These are phyloP conservation scores for Synanthedon tipuliformis DNA, from an alignment of 2,888 invertebrate genomes.

Conservation along the genomic window DNA sequence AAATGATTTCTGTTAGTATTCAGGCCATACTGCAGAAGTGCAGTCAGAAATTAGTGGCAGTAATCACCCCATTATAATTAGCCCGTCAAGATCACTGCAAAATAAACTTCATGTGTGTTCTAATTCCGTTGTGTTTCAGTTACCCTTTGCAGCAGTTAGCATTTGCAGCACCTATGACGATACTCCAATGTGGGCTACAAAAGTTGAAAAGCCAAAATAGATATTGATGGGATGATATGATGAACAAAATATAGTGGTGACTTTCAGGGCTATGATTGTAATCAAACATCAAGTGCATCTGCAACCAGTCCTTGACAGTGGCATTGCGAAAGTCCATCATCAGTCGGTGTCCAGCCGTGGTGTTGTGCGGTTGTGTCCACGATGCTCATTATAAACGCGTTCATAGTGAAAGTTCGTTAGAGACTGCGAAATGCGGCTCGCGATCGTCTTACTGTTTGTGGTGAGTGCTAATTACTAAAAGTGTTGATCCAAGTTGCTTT, in stretches of 20 bases:
- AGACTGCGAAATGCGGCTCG: conserved; percentile 56
- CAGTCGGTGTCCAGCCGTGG: conserved; percentile 49
- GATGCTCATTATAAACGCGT: conserved; percentile 39
- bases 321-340: conserved; percentile 23
- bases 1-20: background rate
- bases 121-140: too few relatives aligned
- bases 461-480: conserved; percentile 62
- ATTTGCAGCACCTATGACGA: too few relatives aligned
- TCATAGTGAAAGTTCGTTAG: conserved; percentile 64
- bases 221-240: background rate
- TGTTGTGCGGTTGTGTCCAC: conserved; percentile 37
- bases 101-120: too few relatives aligned
- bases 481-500: conserved; percentile 44
- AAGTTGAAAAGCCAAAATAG: too few relatives aligned
- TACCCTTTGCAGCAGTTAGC: too few relatives aligned
- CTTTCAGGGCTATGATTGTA: conserved; percentile 28
- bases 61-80: too few relatives aligned
- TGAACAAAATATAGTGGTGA: conserved; percentile 30
- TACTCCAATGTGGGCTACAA: too few relatives aligned
- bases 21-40: too few relatives aligned
- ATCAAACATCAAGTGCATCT: conserved; percentile 23
- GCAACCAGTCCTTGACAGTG: conserved; percentile 48
- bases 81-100: too few relatives aligned
- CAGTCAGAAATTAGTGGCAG: too few relatives aligned
- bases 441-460: conserved; percentile 65